Evolutionary conservation across 92 coral and sea anemone species (phyloP).

Genomic region (Umimayanthus kanabou): DNA sequence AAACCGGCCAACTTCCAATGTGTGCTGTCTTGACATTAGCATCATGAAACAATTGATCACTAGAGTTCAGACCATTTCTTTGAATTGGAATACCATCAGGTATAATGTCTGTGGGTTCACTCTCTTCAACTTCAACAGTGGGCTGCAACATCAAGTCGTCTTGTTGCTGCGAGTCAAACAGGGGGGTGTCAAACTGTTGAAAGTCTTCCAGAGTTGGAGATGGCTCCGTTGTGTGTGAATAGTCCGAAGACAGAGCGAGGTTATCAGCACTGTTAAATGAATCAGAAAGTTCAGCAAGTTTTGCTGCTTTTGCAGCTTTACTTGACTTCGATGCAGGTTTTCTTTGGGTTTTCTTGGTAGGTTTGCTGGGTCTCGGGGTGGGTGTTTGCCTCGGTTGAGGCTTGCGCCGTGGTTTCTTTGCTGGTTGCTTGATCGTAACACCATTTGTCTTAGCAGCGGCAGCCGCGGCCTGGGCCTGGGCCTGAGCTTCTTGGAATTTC

Average conservation of each 20-base stretch:
- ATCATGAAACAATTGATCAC: constrained; percentile 59
- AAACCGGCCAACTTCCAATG: constrained; percentile 47
- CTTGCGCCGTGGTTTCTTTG: constrained; percentile 87
- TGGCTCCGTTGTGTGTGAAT: constrained; percentile 72
- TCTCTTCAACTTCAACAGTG: constrained; percentile 62
- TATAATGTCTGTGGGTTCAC: constrained; percentile 46
- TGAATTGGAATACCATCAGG: constrained; percentile 44
- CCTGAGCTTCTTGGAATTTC: constrained; percentile 65
- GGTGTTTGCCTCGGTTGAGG: constrained; percentile 81
- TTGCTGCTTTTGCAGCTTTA: constrained; percentile 55
- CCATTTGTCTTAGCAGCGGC: constrained; percentile 66
- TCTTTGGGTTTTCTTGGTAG: constrained; percentile 62
- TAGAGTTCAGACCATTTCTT: constrained; percentile 65
- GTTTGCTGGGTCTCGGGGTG: constrained; percentile 59
- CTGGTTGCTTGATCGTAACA: constrained; percentile 67
- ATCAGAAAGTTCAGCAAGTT: constrained; percentile 54
- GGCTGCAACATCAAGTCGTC: constrained; percentile 66
- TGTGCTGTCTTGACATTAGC: constrained; percentile 43
- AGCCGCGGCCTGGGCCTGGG: constrained; percentile 72
- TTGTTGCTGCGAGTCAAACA: constrained; percentile 78
- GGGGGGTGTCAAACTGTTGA: constrained; percentile 70
- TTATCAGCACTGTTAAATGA: constrained; percentile 68
- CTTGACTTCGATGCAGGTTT: constrained; percentile 71
- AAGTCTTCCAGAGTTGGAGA: constrained; percentile 75
- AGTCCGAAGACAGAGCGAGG: constrained; percentile 72